Conservation (phyloP, 92 coral and sea anemone genomes). For the Epizoanthus scotinus region DNA sequence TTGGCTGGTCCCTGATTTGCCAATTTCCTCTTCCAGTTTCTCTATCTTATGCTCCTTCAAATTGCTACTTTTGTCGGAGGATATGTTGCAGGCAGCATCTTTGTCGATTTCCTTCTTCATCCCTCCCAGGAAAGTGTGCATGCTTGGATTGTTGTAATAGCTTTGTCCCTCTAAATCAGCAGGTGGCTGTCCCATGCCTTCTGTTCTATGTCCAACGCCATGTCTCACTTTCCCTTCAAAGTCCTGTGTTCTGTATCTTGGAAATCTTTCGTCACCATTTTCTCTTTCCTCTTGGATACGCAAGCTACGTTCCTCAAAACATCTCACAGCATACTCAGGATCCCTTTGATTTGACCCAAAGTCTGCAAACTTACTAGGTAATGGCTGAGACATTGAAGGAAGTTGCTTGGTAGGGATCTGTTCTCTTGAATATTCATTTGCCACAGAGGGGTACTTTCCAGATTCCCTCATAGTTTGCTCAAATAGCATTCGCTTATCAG, state of each 20-base stretch:
- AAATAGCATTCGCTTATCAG: neutral
- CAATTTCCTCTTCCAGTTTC: neutral
- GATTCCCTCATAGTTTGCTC: neutral
- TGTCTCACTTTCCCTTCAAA: neutral
- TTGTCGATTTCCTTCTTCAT: constrained; percentile 5
- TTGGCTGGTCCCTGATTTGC: neutral
- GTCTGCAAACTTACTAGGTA: constrained; percentile 3
- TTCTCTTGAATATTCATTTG: neutral
- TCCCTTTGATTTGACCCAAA: neutral
- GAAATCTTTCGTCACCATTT: neutral
- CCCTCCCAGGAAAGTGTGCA: neutral
- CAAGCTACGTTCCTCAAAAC: neutral
- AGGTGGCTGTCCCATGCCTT: neutral
- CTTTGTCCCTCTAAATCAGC: neutral
- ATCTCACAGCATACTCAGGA: neutral
- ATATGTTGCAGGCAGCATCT: neutral
- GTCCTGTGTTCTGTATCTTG: constrained; percentile 1
- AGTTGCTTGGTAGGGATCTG: neutral
- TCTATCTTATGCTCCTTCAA: neutral
- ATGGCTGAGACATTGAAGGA: neutral
- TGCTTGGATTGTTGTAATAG: neutral
- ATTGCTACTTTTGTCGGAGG: neutral
- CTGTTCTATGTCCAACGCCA: constrained; percentile 2
- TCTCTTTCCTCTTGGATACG: neutral
- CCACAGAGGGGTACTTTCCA: neutral